A percentile compares a stretch with the other conserved stretches of the same genome.
These are phyloP conservation scores for Fopius arisanus DNA, from an alignment of 1,140 invertebrate genomes.

Conservation along the genomic window DNA sequence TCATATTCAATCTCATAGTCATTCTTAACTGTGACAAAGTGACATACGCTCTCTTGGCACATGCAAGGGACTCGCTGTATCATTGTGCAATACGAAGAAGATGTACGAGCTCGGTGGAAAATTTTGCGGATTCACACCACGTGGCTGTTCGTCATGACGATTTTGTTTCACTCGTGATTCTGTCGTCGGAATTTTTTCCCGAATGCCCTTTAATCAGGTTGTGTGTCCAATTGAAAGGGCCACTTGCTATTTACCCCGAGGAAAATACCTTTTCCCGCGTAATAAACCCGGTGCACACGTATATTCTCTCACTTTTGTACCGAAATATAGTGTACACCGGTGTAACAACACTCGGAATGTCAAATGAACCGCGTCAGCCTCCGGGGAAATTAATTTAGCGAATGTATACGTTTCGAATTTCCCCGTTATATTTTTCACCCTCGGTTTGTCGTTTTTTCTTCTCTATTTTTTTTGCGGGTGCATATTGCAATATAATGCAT, in stretches of 20 bases:
- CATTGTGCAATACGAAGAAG: neutral
- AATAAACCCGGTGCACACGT: neutral
- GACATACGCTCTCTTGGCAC: neutral
- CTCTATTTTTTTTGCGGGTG: slow-evolving; percentile 1
- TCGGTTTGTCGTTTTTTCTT: neutral
- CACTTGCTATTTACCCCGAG: slow-evolving; percentile 18
- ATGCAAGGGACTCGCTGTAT: slow-evolving; percentile 13
- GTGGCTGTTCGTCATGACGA: neutral
- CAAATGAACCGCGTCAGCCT: slow-evolving; percentile 41
- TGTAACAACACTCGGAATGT: slow-evolving; percentile 42
- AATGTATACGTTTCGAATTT: slow-evolving; percentile 4
- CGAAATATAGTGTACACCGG: slow-evolving; percentile 7
- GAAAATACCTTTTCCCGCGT: slow-evolving; percentile 25
- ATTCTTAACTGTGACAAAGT: slow-evolving; percentile 28
- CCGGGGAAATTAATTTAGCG: slow-evolving; percentile 52
- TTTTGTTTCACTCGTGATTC: neutral
- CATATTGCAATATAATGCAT: slow-evolving; percentile 10
- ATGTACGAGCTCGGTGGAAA: neutral
- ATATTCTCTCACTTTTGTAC: neutral
- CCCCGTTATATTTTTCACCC: neutral
- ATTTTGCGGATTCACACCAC: slow-evolving; percentile 16
- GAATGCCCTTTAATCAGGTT: slow-evolving; percentile 1
- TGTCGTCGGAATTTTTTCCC: slow-evolving; percentile 7
- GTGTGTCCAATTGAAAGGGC: neutral
- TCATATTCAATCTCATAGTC: slow-evolving; percentile 24